Base-by-base conservation (phyloP, 2,797 vertebrate species). In the Amphiprion clarkii region DNA sequence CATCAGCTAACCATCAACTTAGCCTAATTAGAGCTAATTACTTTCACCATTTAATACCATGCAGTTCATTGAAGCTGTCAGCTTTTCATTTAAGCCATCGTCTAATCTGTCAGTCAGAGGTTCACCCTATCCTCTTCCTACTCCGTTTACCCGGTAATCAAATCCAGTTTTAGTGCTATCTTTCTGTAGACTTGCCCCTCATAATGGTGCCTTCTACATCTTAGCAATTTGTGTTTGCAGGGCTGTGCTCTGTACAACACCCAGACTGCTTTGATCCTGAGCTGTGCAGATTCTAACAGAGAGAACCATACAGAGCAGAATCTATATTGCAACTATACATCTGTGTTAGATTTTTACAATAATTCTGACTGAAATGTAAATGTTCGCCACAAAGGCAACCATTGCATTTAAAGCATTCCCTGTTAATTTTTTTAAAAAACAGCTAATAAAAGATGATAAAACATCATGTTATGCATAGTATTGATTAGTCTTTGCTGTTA, bases 1-100 rank as follows among this genome's bases (percentile, higher is more conserved):
- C 78, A 72, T 87, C 57, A 61, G 70, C 58, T 73, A 33, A 61
- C 74, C 78, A 54, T 81, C 74, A 82, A 70, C 64, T 65, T 58
- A 79, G 77, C 5, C 65, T 68, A 69, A 87, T 87, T 77, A 78
- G 67, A 2, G 7, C 75, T 82, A 88, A 87, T 83, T 78, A 78
- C 65, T 61, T 59, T 76, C 62, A 79, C 76, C 73, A 67, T 80
- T 81, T 80, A 85, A 83, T 83, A 74, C 67, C 71, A 74, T 29
- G 72, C 68, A 71, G 67, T 69, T 79, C 78, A 82, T 54, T 61
- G 62, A 73, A 67, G 74, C 77, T 86, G 87, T 84, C 81, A 78
- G 71, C 67, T 74, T 74, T 74, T 86, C 75, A 79, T 79, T 81
- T 80, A 78, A 72, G 76, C 52, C 65, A 76, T 77, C 64, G 77